Percentiles rank a stretch among this genome's conserved stretches.
phyloP scores from a whole-genome alignment of 2,797 vertebrate species.

The Aplochiton taeniatus region DNA sequence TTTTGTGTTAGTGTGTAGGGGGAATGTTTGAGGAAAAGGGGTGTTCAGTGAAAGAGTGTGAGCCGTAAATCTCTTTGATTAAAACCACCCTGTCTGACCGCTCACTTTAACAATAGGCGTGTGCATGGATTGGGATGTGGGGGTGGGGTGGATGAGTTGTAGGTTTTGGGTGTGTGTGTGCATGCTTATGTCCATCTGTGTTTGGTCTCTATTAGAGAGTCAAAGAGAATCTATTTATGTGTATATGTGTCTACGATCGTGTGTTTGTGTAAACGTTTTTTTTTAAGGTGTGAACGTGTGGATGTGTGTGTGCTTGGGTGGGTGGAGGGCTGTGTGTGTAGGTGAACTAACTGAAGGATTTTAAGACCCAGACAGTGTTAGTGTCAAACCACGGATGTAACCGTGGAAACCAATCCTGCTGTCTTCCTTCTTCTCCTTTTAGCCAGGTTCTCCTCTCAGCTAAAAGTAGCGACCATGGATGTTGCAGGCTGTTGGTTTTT shows the following conservation, averaged over 20 bases:
- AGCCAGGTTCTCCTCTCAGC: too few species aligned
- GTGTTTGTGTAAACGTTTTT: too few species aligned
- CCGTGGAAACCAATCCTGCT: constrained; percentile 63
- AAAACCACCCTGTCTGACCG: constrained; percentile 57
- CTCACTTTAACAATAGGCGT: constrained; percentile 39
- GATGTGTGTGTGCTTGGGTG: not conserved
- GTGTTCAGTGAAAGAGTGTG: constrained; percentile 54
- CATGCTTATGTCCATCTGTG: constrained; percentile 10
- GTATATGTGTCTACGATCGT: not conserved
- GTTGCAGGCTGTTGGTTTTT: too few species aligned
- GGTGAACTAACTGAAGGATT: constrained; percentile 46
- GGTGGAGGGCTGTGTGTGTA: not conserved
- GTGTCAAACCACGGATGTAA: constrained; percentile 51
- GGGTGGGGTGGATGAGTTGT: not conserved
- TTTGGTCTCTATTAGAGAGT: not conserved
- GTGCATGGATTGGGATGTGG: constrained; percentile 38
- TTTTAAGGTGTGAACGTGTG: too few species aligned
- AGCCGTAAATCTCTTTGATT: constrained; percentile 73
- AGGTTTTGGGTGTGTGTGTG: constrained; percentile 19
- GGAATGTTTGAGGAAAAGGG: constrained; percentile 45
- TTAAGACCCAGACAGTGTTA: constrained; percentile 53
- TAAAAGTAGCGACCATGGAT: too few species aligned
- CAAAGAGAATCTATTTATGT: constrained; percentile 5
- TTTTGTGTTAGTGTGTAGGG: constrained; percentile 44
- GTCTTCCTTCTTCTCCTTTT: constrained; percentile 42